Percentiles rank a stretch among this genome's conserved stretches.
Evolutionary conservation across 2,888 invertebrate species (phyloP).

Genomic region (Scaptomyza cyrtandrae): DNA sequence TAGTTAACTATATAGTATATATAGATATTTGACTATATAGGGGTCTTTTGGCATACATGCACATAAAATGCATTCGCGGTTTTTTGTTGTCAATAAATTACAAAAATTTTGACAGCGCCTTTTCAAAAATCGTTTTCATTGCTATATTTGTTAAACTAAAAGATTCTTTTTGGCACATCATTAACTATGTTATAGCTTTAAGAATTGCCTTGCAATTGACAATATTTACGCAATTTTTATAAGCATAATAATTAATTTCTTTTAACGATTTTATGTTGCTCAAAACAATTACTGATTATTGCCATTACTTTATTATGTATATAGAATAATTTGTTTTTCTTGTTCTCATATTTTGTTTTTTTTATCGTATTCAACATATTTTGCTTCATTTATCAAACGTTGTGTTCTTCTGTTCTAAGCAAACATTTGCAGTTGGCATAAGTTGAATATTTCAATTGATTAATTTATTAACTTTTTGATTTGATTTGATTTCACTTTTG

Average conservation of each 20-base stretch:
- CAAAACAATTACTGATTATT: not conserved
- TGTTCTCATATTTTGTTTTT: no score
- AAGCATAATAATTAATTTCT: not conserved
- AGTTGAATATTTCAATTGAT: not conserved
- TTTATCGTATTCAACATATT: not conserved
- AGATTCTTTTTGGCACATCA: conserved; percentile 19
- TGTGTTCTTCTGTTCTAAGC: not conserved
- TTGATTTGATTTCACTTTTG: not conserved
- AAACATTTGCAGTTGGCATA: not conserved
- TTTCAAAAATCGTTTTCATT: conserved; percentile 25
- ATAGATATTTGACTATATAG: conserved; percentile 29
- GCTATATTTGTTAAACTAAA: conserved; percentile 6
- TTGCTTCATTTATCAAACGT: conserved; percentile 7
- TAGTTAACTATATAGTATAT: not conserved
- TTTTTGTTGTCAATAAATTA: conserved; percentile 32
- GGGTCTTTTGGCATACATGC: conserved; percentile 25
- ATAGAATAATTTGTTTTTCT: no score
- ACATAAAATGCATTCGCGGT: conserved; percentile 35
- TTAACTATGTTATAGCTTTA: conserved; percentile 19
- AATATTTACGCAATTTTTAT: not conserved
- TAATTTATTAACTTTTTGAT: not conserved
- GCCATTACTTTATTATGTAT: not conserved
- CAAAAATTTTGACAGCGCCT: conserved; percentile 29
- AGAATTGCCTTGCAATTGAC: not conserved
- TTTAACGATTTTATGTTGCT: not conserved